Base-by-base conservation (phyloP, 2,113 vertebrate species). In the Corvus moneduloides region DNA sequence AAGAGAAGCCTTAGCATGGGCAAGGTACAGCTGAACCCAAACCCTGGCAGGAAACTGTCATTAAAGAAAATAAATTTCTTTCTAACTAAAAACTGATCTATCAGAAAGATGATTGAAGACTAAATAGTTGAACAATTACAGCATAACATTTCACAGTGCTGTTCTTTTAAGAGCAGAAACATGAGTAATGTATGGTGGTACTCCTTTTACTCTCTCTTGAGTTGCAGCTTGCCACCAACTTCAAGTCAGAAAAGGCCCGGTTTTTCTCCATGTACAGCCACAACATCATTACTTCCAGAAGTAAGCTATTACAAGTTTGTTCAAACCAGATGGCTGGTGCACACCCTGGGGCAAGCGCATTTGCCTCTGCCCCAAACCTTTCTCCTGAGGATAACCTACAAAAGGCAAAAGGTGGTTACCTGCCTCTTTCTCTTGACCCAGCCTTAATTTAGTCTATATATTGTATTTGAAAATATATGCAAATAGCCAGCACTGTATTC, bases 51-150 rank as follows among this genome's bases (percentile, higher is more conserved):
- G 46, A 90, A 80, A 69, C 63, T 33, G 26, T 10, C 55, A 59
- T 46, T 80, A 77, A 84, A 74, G 46, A 74, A 83, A 88, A 92
- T 10, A 28, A 32, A 49, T 84, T n/a, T 62, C 52, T 49, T 87
- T 84, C 58, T 81, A 56, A 48, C 51, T 59, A 43, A 84, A 91
- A 67, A 24, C 56, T 51, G 14, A 90, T 52, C 84, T 84, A 86
- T 72, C 73, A 74, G 69, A 81, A 90, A 61, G 35, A 61, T 3
- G 2, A 90, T 12, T 87, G 86, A 92, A 84, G 52, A 64, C 68
- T 92, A 90, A 93, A 81, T 28, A 89, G 33, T n/a, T 61, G 73
- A 90, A 89, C 41, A 89, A 89, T 81, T 93, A 81, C 86, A 89
- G 80, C 82, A 67, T 37, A 86, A 48, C 24, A 9, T 79, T 63